Conservation (phyloP, 2,888 invertebrate genomes). For the Parnassius orleans region DNA sequence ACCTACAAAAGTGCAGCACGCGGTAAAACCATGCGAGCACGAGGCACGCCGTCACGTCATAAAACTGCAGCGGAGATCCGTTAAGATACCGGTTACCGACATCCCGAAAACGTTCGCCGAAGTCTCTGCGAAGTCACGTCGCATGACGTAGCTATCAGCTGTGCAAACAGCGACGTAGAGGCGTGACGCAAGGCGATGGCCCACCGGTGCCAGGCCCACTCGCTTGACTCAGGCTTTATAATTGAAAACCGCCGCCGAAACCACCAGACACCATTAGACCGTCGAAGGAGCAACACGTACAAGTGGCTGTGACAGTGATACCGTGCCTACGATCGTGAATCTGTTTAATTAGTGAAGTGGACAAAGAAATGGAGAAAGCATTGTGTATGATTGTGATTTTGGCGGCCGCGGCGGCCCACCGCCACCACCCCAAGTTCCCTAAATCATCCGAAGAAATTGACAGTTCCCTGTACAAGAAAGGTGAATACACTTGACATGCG, state of each 20-base stretch:
- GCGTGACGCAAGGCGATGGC: slow-evolving; percentile 49
- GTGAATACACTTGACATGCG: slow-evolving; percentile 37
- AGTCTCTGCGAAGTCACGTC: slow-evolving; percentile 9
- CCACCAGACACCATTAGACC: slow-evolving; percentile 59
- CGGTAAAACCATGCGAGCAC: slow-evolving; percentile 2
- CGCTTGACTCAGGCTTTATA: slow-evolving; percentile 65
- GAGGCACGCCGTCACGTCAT: background rate
- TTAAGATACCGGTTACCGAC: slow-evolving; percentile 12
- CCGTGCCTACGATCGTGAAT: slow-evolving; percentile 29
- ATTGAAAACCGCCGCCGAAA: slow-evolving; percentile 49
- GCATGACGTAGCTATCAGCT: slow-evolving; percentile 41
- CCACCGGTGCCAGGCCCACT: slow-evolving; percentile 39
- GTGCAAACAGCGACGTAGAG: slow-evolving; percentile 36
- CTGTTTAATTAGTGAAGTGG: slow-evolving; percentile 37
- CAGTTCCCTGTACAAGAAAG: slow-evolving; percentile 45
- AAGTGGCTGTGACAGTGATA: slow-evolving; percentile 31
- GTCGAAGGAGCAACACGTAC: slow-evolving; percentile 58
- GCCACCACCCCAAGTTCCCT: slow-evolving; percentile 62
- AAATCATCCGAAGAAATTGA: slow-evolving; percentile 44
- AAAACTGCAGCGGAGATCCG: slow-evolving; percentile 14
- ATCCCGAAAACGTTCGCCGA: slow-evolving; percentile 25
- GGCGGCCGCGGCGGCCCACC: slow-evolving; percentile 48
- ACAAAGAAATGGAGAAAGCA: slow-evolving; percentile 54
- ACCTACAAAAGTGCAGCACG: background rate
- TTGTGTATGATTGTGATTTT: slow-evolving; percentile 55